Evolutionary conservation across 2,888 invertebrate genomes (phyloP).

Genomic region (Anthrax anthrax): DNA sequence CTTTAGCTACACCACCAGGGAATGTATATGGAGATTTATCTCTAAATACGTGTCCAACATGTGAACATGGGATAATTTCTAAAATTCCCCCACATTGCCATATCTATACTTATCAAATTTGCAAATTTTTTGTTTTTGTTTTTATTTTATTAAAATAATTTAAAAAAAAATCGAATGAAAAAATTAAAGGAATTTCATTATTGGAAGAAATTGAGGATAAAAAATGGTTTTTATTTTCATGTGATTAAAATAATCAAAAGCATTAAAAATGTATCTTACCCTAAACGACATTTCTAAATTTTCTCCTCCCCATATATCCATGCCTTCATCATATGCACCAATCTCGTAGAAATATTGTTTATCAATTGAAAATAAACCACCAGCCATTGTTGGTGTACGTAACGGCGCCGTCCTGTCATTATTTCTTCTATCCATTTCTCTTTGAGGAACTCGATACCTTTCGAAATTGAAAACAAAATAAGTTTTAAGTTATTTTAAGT

Average conservation of each 20-base stretch:
- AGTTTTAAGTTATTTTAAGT: not conserved
- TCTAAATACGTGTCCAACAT: conserved; percentile 94
- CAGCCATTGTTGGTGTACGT: conserved; percentile 96
- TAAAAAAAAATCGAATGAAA: no score
- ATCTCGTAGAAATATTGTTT: conserved; percentile 94
- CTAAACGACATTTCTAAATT: conserved; percentile 39
- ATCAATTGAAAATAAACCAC: conserved; percentile 89
- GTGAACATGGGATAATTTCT: conserved; percentile 91
- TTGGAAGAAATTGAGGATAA: not conserved
- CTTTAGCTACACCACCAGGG: conserved; percentile 94
- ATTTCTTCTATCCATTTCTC: conserved; percentile 87
- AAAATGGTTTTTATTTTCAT: not conserved
- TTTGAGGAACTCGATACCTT: conserved; percentile 93
- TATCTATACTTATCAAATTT: conserved; percentile 44
- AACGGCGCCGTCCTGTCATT: conserved; percentile 87
- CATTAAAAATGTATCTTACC: conserved; percentile 24
- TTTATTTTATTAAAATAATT: not conserved
- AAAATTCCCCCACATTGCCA: conserved; percentile 95
- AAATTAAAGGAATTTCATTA: no score
- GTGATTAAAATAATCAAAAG: not conserved
- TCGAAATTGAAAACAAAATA: not conserved
- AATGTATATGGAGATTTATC: conserved; percentile 98
- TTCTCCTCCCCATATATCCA: conserved; percentile 93
- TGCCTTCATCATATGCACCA: conserved; percentile 96
- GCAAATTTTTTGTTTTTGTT: not conserved